phyloP scores from a whole-genome alignment of 2,797 vertebrate genomes.

The Syngnathus acus region DNA sequence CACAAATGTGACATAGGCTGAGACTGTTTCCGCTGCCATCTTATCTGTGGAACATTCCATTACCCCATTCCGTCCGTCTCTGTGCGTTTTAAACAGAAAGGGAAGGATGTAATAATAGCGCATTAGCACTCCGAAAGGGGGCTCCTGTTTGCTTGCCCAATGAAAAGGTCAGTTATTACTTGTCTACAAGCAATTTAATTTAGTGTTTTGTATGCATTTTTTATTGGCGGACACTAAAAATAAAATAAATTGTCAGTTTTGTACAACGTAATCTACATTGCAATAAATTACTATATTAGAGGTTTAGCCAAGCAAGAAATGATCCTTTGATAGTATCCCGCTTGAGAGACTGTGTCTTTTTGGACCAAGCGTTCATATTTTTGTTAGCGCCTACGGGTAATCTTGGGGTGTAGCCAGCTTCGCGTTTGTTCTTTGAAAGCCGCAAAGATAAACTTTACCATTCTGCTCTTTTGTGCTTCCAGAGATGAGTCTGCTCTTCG shows the following conservation, averaged over 20 bases:
- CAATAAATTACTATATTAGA: background rate
- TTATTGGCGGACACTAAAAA: background rate
- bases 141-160: background rate
- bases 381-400: background rate
- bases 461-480: constrained; percentile 4
- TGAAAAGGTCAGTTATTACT: background rate
- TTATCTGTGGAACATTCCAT: constrained; percentile 5
- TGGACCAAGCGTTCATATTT: background rate
- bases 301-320: background rate
- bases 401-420: background rate
- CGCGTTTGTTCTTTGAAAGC: background rate
- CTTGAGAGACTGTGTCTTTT: background rate
- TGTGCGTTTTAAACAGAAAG: constrained; percentile 1
- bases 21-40: background rate
- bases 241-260: background rate
- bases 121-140: background rate
- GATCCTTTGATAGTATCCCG: background rate
- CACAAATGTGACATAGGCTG: background rate
- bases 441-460: background rate
- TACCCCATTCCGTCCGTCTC: background rate
- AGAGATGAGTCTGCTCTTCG: background rate
- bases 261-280: background rate
- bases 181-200: background rate
- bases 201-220: background rate
- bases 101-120: constrained; percentile 1